Conservation (phyloP, 92 coral and sea anemone species). For the Phenganax subtilis region DNA sequence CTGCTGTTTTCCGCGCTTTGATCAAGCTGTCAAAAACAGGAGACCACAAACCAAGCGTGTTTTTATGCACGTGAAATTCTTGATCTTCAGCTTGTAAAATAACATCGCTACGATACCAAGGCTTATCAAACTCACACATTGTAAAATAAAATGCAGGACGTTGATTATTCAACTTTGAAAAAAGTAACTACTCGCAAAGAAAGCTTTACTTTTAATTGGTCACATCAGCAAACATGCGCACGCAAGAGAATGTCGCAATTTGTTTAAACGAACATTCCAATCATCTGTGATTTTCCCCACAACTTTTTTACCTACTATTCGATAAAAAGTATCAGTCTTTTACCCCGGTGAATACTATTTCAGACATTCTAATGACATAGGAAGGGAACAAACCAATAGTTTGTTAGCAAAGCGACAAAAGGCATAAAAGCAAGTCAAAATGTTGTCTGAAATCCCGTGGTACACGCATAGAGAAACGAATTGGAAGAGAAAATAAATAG, state of each 20-base stretch:
- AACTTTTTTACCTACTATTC: not conserved
- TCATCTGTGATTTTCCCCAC: not conserved
- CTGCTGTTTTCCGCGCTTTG: slow-evolving; percentile 34
- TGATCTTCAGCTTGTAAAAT: slow-evolving; percentile 35
- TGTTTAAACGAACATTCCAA: not conserved
- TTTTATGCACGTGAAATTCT: slow-evolving; percentile 34
- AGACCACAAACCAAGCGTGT: slow-evolving; percentile 39
- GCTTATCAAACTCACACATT: slow-evolving; percentile 28
- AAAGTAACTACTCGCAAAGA: not conserved
- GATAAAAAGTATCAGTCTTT: no score
- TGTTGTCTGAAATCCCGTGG: no score
- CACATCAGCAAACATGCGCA: slow-evolving; percentile 40
- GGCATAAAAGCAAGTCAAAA: no score
- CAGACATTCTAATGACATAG: no score
- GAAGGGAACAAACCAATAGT: no score
- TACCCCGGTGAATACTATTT: no score
- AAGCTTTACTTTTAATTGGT: not conserved
- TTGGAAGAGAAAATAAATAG: not conserved
- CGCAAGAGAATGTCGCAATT: not conserved
- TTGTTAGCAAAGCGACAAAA: no score
- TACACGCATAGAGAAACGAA: not conserved
- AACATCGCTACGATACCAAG: slow-evolving; percentile 42
- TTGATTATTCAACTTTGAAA: no score
- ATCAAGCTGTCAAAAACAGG: slow-evolving; percentile 32
- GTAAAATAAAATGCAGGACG: not conserved